These are phyloP conservation scores for Congeria kusceri DNA, from an alignment of 2,888 invertebrate species.

Conservation along the genomic window DNA sequence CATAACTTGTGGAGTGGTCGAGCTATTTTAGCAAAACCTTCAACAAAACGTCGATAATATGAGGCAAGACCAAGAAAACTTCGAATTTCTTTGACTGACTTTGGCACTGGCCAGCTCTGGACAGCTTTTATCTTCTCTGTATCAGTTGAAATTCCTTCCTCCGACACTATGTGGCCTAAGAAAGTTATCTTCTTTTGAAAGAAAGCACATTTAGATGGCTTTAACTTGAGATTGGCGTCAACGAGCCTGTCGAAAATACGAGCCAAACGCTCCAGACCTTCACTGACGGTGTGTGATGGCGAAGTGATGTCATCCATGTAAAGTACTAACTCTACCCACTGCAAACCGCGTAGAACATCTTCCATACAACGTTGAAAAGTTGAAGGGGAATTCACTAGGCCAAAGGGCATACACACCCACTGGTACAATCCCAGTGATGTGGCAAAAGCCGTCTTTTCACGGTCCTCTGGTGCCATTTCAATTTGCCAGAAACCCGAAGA, in stretches of 20 bases:
- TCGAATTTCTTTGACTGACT: slow-evolving; percentile 5
- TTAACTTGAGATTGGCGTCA: too few relatives aligned
- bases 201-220: too few relatives aligned
- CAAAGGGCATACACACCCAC: slow-evolving; percentile 75
- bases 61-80: slow-evolving; percentile 17
- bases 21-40: slow-evolving; percentile 21
- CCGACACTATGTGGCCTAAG: too few relatives aligned
- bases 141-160: too few relatives aligned
- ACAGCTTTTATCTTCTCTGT: not conserved
- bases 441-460: slow-evolving; percentile 67
- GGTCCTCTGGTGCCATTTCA: slow-evolving; percentile 41
- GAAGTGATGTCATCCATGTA: slow-evolving; percentile 39
- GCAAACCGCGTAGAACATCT: slow-evolving; percentile 50
- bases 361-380: slow-evolving; percentile 64
- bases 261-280: too few relatives aligned
- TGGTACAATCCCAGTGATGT: slow-evolving; percentile 66
- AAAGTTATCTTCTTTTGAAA: too few relatives aligned
- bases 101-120: slow-evolving; percentile 22
- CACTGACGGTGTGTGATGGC: not conserved
- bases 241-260: too few relatives aligned
- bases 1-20: slow-evolving; percentile 13
- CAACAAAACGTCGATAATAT: slow-evolving; percentile 23
- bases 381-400: slow-evolving; percentile 35
- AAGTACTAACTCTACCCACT: slow-evolving; percentile 46
- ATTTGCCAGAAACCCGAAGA: slow-evolving; percentile 68